These are phyloP conservation scores for Trididemnum nubilum DNA, from an alignment of 23 tunicate species.

Conservation along the genomic window DNA sequence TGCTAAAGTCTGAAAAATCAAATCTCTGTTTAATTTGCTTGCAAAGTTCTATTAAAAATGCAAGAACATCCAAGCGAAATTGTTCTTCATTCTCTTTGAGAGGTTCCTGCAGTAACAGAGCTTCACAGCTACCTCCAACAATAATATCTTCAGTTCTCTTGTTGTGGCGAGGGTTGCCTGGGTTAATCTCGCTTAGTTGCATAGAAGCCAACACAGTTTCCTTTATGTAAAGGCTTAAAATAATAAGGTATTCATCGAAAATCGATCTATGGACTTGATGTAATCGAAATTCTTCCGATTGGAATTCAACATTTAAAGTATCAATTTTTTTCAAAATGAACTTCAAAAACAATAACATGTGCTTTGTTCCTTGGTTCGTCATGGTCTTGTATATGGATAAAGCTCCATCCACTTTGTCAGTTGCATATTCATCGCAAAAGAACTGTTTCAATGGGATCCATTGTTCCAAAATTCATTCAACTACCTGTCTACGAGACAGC, in stretches of 20 bases:
- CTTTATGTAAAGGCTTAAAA: background rate
- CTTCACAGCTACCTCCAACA: slow-evolving; percentile 18
- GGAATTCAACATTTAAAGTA: background rate
- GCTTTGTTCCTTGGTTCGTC: slow-evolving; percentile 17
- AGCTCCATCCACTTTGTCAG: slow-evolving; percentile 3
- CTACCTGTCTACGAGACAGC: slow-evolving; percentile 15
- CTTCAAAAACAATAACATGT: slow-evolving; percentile 12
- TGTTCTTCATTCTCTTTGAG: slow-evolving; percentile 8
- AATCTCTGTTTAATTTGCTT: slow-evolving; percentile 21
- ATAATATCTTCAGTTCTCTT: background rate
- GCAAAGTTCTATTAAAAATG: slow-evolving; percentile 23
- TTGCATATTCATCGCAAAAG: background rate
- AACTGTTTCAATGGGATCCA: background rate
- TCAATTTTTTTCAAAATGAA: slow-evolving; percentile 25
- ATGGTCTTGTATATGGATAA: background rate
- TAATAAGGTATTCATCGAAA: background rate
- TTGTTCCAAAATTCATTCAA: slow-evolving; percentile 19
- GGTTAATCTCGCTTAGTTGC: background rate
- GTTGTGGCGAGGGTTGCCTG: slow-evolving; percentile 9
- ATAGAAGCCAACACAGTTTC: background rate
- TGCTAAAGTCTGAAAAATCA: slow-evolving; percentile 11
- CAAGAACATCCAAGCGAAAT: slow-evolving; percentile 15
- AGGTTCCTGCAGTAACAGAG: slow-evolving; percentile 14
- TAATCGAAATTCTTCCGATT: slow-evolving; percentile 14
- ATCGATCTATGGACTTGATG: slow-evolving; percentile 21